Evolutionary conservation across 2,888 invertebrate species (phyloP), one percentile per base, ranked within the genome.

Genomic region (Gymnocheta viridis): DNA sequence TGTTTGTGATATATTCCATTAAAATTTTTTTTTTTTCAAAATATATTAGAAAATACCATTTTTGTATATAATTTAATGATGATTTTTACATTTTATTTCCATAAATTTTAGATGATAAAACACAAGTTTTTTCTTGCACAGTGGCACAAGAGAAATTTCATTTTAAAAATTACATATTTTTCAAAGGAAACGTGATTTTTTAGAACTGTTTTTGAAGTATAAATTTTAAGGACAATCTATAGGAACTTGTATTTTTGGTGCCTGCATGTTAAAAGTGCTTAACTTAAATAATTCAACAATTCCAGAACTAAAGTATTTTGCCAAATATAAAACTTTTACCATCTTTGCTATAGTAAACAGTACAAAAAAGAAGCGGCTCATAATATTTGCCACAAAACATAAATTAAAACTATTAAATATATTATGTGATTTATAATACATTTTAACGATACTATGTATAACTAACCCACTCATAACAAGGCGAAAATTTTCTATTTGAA

Each of bases 361-460:
- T 12, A 47, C 29, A 29, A 58, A n/a, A 47, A 32, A 32, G 54
- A 24, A 27, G 9, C 27, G 19, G 5, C 29, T 56, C 14, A 70
- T 1, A 27, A 24, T 14, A 49, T 51, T 51, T 29, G 58, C 58
- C 77, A 69, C 49, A 77, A 67, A 67, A 60, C 35, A 77, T 67
- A 76, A 67, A 47, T 77, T 49, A 38, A 77, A 67, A 77, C 67
- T 58, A 77, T 60, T 60, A 69, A 69, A 69, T 29, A 77, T 77
- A 4, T 58, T 69, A 41, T 19, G 58, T 77, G 51, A 49, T 67
- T 67, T 60, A 60, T 77, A 51, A 49, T 49, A 60, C n/a, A n/a
- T n/a, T n/a, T 60, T 51, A 41, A 60, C 47, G 22, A 58, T 58
- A 35, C 22, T 67, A 47, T 35, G 32, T 67, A 38, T 17, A 67